Conservation (phyloP, 2,797 vertebrate species). For the Glossophaga mutica region DNA sequence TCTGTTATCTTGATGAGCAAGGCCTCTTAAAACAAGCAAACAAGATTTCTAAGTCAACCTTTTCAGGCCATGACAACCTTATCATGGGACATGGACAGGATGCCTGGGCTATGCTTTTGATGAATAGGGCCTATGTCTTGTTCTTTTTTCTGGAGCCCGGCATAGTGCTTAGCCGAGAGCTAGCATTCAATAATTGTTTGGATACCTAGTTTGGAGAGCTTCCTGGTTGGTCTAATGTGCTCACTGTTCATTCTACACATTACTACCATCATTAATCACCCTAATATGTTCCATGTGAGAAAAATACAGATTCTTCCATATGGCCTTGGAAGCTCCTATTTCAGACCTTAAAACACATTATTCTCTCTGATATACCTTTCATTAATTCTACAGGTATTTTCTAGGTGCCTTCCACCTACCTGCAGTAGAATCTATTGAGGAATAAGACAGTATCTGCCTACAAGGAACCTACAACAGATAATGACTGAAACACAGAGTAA, state of each 20-base stretch:
- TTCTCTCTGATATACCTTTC: background rate
- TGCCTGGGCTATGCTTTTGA: background rate
- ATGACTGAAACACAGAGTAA: rapidly evolving
- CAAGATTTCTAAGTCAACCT: background rate
- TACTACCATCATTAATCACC: no score
- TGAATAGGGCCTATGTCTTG: background rate
- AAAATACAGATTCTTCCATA: background rate
- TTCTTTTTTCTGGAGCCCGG: background rate
- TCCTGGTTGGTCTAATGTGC: no score
- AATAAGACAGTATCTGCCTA: background rate
- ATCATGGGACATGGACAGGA: background rate
- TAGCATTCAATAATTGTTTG: background rate
- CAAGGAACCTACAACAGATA: background rate
- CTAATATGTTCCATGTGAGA: background rate
- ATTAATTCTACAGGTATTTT: background rate
- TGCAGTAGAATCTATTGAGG: rapidly evolving
- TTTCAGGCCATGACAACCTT: background rate
- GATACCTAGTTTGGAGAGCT: background rate
- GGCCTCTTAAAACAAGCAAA: background rate
- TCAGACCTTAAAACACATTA: background rate
- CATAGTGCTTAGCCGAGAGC: no score
- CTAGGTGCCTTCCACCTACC: background rate
- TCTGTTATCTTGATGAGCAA: background rate
- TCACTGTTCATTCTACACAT: background rate
- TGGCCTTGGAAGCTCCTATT: background rate